A percentile compares a stretch with the other conserved stretches of the same genome.
Conservation (phyloP, 2,113 vertebrate genomes). For the Lichenostomus cassidix region DNA sequence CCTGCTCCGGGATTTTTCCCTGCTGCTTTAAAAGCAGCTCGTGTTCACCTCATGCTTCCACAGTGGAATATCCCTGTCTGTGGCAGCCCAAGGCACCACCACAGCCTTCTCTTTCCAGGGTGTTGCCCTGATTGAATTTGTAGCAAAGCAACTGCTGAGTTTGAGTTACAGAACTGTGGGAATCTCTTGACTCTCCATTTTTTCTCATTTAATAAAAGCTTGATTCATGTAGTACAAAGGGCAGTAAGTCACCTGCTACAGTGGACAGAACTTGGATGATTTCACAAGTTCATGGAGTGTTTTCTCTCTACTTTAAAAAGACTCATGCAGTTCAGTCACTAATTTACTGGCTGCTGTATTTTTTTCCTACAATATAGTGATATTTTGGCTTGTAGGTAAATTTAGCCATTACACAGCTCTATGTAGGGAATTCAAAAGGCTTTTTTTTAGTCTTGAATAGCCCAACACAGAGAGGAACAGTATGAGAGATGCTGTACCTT, state of each 20-base stretch:
- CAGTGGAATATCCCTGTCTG: not conserved
- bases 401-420: not conserved
- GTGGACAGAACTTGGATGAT: not conserved
- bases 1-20: not conserved
- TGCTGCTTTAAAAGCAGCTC: not conserved
- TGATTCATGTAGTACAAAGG: not conserved
- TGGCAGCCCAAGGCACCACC: not conserved
- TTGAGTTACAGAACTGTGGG: not conserved
- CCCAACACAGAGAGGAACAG: not conserved
- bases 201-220: not conserved
- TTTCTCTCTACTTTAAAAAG: not conserved
- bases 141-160: not conserved
- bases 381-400: not conserved
- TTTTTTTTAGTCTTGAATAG: not conserved
- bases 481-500: not conserved
- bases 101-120: not conserved
- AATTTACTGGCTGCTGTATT: not conserved
- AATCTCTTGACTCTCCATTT: not conserved
- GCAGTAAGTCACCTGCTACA: accelerated
- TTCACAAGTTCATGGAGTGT: not conserved
- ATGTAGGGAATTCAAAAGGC: not conserved
- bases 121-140: not conserved
- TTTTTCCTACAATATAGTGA: not conserved
- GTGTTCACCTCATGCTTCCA: not conserved
- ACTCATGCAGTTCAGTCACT: accelerated